Percentiles rank a stretch among this genome's conserved stretches.
Conservation (phyloP, 2,113 vertebrate genomes). For the Falco punctatus region DNA sequence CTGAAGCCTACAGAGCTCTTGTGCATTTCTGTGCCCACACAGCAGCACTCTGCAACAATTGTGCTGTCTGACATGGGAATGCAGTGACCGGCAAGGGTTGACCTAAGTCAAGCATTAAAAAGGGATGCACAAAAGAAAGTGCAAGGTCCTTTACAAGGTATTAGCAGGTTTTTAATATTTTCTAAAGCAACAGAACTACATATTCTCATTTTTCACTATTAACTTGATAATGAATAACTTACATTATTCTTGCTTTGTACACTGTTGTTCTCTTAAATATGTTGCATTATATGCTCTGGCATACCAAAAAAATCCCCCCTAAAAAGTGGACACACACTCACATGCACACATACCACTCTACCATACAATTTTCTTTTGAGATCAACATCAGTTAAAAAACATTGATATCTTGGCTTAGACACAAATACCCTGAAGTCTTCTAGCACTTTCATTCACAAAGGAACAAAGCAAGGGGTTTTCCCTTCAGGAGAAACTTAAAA, state of each 20-base stretch:
- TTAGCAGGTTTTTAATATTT: neutral
- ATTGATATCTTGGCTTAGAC: neutral
- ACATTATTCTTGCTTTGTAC: neutral
- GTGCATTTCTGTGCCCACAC: neutral
- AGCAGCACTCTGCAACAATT: neutral
- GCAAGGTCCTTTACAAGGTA: neutral
- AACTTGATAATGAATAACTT: neutral
- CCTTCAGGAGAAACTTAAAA: neutral
- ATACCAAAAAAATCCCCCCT: neutral
- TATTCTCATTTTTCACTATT: neutral
- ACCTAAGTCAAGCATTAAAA: neutral
- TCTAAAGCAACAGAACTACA: neutral
- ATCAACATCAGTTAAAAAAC: neutral
- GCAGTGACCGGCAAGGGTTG: rapidly evolving
- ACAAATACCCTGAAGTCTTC: neutral
- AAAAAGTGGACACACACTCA: neutral
- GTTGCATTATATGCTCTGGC: neutral
- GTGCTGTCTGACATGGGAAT: neutral
- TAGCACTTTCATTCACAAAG: neutral
- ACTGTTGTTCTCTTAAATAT: neutral
- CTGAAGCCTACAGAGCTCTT: neutral
- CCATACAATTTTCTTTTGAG: neutral
- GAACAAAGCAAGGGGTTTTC: neutral
- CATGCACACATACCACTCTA: neutral
- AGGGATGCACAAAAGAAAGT: neutral